Base-by-base conservation (phyloP, 2,113 vertebrate genomes). In the Neolamprologus toae region DNA sequence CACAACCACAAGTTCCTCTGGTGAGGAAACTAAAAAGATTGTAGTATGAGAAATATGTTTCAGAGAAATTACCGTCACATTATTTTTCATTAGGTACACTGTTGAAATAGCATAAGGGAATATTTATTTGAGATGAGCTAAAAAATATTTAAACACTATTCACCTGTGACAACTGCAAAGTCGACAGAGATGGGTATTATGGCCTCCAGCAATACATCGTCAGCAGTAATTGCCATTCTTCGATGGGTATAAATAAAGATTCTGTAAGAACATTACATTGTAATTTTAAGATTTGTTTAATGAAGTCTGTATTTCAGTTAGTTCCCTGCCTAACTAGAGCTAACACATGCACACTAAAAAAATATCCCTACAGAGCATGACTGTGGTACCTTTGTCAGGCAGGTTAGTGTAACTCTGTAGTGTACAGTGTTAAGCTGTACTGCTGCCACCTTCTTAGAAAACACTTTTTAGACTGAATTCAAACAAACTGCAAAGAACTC, bases 181-280 rank as follows among this genome's bases (percentile, higher is more conserved):
- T 97, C 96, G 3, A 97, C 92, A 0, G 96, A 96, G 91, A 99
- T 90, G 1, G 97, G 98, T 80, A 99, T 92, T 6, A 98, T 94
- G 6, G 94, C 94, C 87, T 98, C 97, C 92, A 99, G 95, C 23
- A 96, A 97, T 59, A 99, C 96, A 9, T 99, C 98, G 2, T 98
- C 98, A 10, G 97, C 98, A 1, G 97, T 94, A 42, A 99, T 97
- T 54, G 98, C 98, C 98, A 99, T 99, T 91, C 98, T 96, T 88
- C 97, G 96, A 92, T 99, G 98, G 0, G 89, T 96, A 86, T 97
- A 99, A 40, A 99, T 84, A 3, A 98, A 97, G 90, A 99, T 93
- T 92, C 98, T 99, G 87, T 80, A 88, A 68, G 0, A 53, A 10
- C 8, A 82, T 80, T 5, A 8, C 11, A 84, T 47, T 33, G 53